Percentiles rank a stretch among this genome's conserved stretches.
These are phyloP conservation scores for Habrosyne pyritoides DNA, from an alignment of 2,888 invertebrate genomes.

Conservation along the genomic window DNA sequence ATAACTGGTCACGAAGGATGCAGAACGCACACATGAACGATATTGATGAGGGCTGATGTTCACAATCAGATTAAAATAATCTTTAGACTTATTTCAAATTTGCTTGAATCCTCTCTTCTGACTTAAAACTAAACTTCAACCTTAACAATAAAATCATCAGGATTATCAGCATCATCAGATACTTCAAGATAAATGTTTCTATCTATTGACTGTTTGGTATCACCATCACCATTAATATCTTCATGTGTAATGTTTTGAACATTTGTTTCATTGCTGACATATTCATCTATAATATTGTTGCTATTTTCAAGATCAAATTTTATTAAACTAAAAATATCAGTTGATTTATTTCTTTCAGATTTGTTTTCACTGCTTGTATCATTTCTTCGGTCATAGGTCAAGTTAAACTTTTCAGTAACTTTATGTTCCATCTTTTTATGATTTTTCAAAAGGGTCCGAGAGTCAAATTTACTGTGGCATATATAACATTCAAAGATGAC, in stretches of 20 bases:
- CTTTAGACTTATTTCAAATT: too few species aligned
- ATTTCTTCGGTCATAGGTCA: constrained; percentile 6
- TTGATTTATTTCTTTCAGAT: background rate
- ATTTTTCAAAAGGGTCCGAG: constrained; percentile 47
- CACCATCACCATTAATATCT: constrained; percentile 13
- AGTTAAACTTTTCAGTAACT: background rate
- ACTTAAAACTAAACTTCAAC: constrained; percentile 1
- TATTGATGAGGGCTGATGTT: too few species aligned
- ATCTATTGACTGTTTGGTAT: constrained; percentile 11
- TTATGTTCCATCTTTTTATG: constrained; percentile 52
- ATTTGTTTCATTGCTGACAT: constrained; percentile 17
- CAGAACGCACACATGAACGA: too few species aligned
- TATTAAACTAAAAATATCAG: background rate
- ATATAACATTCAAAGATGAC: constrained; percentile 54
- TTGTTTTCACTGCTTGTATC: constrained; percentile 9
- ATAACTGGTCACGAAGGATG: too few species aligned
- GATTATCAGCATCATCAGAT: constrained; percentile 31
- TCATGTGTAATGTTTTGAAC: background rate
- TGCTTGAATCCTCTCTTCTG: too few species aligned
- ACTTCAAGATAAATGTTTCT: constrained; percentile 42
- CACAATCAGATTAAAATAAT: too few species aligned
- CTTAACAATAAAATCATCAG: constrained; percentile 29
- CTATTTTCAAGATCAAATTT: background rate
- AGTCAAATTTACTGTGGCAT: constrained; percentile 58
- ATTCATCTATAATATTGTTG: constrained; percentile 11